Evolutionary conservation across 2,888 invertebrate species (phyloP).

Genomic region (Drosophila mayaguana): DNA sequence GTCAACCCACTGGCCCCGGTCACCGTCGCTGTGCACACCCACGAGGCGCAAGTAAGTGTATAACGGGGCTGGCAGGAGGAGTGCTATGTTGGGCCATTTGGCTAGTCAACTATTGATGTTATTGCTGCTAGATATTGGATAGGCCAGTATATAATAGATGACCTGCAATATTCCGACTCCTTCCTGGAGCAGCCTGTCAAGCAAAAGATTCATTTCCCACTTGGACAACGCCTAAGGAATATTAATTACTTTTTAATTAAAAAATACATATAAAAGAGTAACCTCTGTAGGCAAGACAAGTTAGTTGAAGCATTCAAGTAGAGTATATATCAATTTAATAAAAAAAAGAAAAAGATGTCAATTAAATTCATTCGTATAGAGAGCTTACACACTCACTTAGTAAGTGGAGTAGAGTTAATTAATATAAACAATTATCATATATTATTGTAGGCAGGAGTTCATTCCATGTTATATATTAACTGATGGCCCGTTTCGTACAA

Average conservation of each 20-base stretch:
- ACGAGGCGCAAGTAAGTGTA: constrained; percentile 85
- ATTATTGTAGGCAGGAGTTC: no score
- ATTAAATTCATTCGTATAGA: no score
- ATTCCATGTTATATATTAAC: no score
- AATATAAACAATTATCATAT: no score
- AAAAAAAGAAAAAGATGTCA: no score
- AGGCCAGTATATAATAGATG: not conserved
- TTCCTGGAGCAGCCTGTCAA: no score
- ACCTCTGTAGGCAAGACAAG: no score
- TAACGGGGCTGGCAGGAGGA: not conserved
- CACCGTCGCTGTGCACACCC: constrained; percentile 85
- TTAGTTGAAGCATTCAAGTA: no score
- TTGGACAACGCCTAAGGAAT: not conserved
- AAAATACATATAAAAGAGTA: not conserved
- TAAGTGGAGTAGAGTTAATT: no score
- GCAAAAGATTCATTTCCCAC: not conserved
- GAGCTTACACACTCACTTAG: no score
- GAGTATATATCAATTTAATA: no score
- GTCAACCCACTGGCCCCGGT: constrained; percentile 85
- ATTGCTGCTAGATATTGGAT: not conserved
- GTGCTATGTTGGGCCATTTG: not conserved
- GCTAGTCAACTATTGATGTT: not conserved
- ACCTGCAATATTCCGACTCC: not conserved
- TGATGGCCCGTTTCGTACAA: no score
- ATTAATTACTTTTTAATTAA: not conserved